A percentile compares a stretch with the other conserved stretches of the same genome.
Conservation (phyloP, 2,113 vertebrate species). For the Triplophysa tibetana region DNA sequence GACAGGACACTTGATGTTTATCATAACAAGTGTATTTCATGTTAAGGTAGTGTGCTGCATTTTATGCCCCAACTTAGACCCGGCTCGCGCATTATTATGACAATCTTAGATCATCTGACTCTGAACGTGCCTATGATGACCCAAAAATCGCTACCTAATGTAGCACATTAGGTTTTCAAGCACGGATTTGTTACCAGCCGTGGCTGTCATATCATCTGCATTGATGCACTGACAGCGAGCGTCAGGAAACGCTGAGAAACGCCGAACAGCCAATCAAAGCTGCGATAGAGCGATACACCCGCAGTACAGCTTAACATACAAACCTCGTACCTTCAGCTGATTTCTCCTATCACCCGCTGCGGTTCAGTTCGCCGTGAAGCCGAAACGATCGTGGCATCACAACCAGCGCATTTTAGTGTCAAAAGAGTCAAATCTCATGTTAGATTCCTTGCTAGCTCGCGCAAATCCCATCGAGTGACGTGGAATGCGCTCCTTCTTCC, state of each 20-base stretch:
- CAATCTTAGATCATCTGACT: not conserved
- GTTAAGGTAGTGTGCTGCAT: not conserved
- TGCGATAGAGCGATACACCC: not conserved
- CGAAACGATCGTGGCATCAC: not conserved
- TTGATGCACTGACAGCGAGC: not conserved
- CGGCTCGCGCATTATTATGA: not conserved
- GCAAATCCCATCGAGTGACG: conserved; percentile 71
- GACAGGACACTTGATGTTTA: not conserved
- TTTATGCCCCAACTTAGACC: too few relatives aligned
- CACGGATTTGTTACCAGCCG: too few relatives aligned
- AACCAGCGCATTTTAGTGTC: not conserved
- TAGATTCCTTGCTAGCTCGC: conserved; percentile 1
- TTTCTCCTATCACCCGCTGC: not conserved
- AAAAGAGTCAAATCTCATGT: conserved; percentile 3
- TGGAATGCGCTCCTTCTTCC: conserved; percentile 70
- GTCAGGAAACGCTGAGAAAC: not conserved
- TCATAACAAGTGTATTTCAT: not conserved
- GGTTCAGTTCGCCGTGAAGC: not conserved
- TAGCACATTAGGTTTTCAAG: not conserved
- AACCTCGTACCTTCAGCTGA: conserved; percentile 38
- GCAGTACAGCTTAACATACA: not conserved
- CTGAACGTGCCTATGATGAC: not conserved
- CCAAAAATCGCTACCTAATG: not conserved
- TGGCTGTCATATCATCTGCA: not conserved
- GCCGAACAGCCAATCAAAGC: not conserved